These are phyloP conservation scores for Lateolabrax maculatus DNA, from an alignment of 2,797 vertebrate genomes.

Conservation along the genomic window DNA sequence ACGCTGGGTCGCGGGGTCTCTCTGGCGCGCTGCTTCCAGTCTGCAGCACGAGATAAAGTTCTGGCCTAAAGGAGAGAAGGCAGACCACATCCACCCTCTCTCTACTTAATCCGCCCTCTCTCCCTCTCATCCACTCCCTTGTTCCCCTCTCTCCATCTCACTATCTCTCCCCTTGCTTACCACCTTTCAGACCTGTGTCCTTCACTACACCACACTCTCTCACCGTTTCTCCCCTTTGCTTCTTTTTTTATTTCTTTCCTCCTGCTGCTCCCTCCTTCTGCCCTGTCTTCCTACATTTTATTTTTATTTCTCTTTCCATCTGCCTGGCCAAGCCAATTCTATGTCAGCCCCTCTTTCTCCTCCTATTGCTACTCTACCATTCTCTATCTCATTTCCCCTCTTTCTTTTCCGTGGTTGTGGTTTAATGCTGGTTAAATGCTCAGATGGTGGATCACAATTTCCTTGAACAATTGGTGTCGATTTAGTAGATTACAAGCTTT, in stretches of 20 bases:
- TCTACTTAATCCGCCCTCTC: slow-evolving; percentile 61
- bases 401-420: background rate
- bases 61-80: slow-evolving; percentile 63
- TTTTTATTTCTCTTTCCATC: slow-evolving; percentile 34
- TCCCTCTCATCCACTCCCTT: slow-evolving; percentile 53
- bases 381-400: background rate
- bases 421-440: slow-evolving; percentile 24
- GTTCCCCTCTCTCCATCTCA: slow-evolving; percentile 62
- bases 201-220: slow-evolving; percentile 45
- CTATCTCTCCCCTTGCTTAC: slow-evolving; percentile 55
- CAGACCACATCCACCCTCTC: slow-evolving; percentile 61
- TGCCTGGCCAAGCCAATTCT: slow-evolving; percentile 10
- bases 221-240: background rate
- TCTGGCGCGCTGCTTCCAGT: slow-evolving; percentile 54
- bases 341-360: background rate
- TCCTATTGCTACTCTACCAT: background rate
- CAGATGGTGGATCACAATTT: slow-evolving; percentile 19
- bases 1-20: slow-evolving; percentile 37
- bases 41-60: slow-evolving; percentile 80
- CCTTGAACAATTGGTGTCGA: background rate
- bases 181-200: slow-evolving; percentile 62
- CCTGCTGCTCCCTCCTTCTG: slow-evolving; percentile 31
- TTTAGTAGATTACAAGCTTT: background rate
- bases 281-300: slow-evolving; percentile 15
- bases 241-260: background rate